Percentiles rank a stretch among this genome's conserved stretches.
Evolutionary conservation across 2,888 invertebrate species (phyloP).

Genomic region (Cephalotes varians): DNA sequence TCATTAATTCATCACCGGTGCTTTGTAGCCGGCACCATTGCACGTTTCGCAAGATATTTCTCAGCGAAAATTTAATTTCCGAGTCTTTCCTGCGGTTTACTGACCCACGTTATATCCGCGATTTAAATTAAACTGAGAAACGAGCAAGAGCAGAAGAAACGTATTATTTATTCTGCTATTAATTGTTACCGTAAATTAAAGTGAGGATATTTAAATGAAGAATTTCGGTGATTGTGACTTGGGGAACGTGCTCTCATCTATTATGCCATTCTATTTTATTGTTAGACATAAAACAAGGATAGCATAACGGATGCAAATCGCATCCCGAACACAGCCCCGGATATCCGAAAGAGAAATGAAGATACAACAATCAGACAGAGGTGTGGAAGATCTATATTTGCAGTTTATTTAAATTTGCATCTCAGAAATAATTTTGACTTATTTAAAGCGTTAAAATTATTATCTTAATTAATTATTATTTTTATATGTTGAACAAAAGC

Average conservation of each 20-base stretch:
- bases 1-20: slow-evolving; percentile 41
- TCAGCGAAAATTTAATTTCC: slow-evolving; percentile 42
- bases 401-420: background rate
- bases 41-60: slow-evolving; percentile 40
- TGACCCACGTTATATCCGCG: background rate
- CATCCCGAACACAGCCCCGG: too few species aligned
- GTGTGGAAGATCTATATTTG: background rate
- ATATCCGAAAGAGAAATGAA: background rate
- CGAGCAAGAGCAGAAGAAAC: background rate
- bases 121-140: slow-evolving; percentile 48
- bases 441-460: background rate
- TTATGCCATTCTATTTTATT: too few species aligned
- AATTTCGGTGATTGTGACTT: background rate
- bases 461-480: background rate
- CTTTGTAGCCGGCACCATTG: slow-evolving; percentile 30
- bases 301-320: too few species aligned
- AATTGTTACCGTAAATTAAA: background rate
- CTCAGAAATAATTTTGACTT: background rate
- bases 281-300: too few species aligned
- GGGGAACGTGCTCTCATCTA: too few species aligned
- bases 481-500: background rate
- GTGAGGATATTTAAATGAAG: background rate
- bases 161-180: background rate
- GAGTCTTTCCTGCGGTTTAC: slow-evolving; percentile 15
- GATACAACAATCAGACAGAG: background rate